Conservation (phyloP, 2,888 invertebrate species). For the Phania funesta region DNA sequence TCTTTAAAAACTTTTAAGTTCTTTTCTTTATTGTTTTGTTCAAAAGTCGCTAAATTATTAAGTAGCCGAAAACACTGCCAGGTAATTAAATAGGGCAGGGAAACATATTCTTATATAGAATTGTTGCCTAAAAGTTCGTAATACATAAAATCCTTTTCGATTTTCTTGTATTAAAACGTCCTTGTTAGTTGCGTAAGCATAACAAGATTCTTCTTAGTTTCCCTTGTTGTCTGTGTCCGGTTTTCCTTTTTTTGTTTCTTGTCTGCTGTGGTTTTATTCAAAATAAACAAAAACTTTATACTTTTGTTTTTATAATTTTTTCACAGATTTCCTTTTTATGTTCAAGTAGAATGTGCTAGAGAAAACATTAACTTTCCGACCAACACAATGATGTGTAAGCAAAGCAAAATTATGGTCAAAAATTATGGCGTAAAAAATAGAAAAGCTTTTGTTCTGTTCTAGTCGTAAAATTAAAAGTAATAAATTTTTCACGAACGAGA, state of each 20-base stretch:
- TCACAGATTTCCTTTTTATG: conserved; percentile 4
- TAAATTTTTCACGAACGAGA: conserved; percentile 21
- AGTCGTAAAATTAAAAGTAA: conserved; percentile 26
- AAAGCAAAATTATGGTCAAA: conserved; percentile 58
- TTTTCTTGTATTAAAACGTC: not conserved
- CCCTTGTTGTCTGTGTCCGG: not conserved
- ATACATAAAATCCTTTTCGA: not conserved
- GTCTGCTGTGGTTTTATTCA: conserved; percentile 12
- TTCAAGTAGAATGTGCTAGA: conserved; percentile 43
- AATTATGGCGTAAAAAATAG: conserved; percentile 11
- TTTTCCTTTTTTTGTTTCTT: not conserved
- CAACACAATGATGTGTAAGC: conserved; percentile 53
- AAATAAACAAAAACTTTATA: conserved; percentile 41
- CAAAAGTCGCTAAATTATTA: conserved; percentile 52
- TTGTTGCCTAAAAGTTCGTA: not conserved
- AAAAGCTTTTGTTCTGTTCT: conserved; percentile 27
- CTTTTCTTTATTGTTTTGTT: conserved; percentile 47
- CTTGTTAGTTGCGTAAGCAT: not conserved
- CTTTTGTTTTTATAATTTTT: conserved; percentile 9
- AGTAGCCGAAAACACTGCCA: conserved; percentile 4
- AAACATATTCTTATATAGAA: not conserved
- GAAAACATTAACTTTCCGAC: conserved; percentile 42
- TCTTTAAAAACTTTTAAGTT: conserved; percentile 27
- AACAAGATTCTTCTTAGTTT: not conserved
- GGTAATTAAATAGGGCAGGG: not conserved